Evolutionary conservation across 1,140 invertebrate species (phyloP), one percentile per base, ranked within the genome.

Genomic region (Drosophila gunungcola): DNA sequence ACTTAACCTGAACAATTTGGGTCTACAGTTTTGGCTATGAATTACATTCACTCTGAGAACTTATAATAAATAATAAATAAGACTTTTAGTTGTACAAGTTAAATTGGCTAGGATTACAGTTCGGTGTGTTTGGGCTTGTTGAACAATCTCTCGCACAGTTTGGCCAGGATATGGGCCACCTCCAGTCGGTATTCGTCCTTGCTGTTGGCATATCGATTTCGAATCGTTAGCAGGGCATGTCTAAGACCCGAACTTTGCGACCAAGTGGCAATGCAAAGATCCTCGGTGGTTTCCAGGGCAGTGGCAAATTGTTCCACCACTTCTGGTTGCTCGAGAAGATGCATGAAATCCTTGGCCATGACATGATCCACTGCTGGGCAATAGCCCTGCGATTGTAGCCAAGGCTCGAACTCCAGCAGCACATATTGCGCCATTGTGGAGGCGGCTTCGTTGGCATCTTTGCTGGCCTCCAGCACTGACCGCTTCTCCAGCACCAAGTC

Each of bases 181-280:
- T 92, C 91, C 25, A 77, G 13, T 29, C 64, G 76, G 60, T 89
- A 92, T 45, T 92, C 91, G 46, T 92, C 89, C 56, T 78, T 16
- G 34, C 75, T 86, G 38, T 81, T 63, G 1, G 49, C 41, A 48
- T 64, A 92, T 41, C 82, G 73, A 45, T 91, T 89, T 25, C 82
- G 76, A 6, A 92, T 45, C 0, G 85, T 85, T 1, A 90, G 32
- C 6, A 92, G 46, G 2, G 77, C 79, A 51, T 92, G 77, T 2
- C 78, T 63, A 11, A 92, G 49, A 3, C 60, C 39, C 0, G 78
- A 45, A 36, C 73, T 91, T n/a, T 89, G 57, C 0, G 83, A 69
- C 91, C 91, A 92, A 11, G 74, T n/a, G 1, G 65, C 29, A 16
- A 51, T 42, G 48, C 91, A 92, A 11, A 92, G 65, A 9, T 39